Evolutionary conservation across 2,113 vertebrate genomes (phyloP), one percentile per base, ranked within the genome.

Genomic region (Sula dactylatra): DNA sequence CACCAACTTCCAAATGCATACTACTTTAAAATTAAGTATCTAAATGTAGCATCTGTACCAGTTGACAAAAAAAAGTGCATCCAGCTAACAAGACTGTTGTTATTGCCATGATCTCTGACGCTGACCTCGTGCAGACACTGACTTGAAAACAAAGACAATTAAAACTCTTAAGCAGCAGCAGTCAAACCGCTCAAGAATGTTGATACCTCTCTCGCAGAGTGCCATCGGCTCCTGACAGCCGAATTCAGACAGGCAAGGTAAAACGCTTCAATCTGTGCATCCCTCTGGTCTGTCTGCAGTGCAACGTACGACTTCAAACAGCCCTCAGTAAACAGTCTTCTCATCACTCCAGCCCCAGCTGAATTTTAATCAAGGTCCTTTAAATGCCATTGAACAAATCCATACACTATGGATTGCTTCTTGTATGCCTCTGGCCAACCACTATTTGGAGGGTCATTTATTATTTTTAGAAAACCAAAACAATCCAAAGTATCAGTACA

Each of bases 281-380:
- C 95, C 88, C 87, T 94, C 66, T 88, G 85, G 80, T 93, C 93
- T 90, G 94, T 91, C 97, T 94, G 86, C 96, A 88, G 81, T 27
- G 82, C 77, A 64, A 69, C 22, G 65, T 58, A 96, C 0, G 12
- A 86, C 96, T 97, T 98, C 95, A 97, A 98, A 97, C 62, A 96
- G 94, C 72, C 82, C 90, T 96, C 91, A 87, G 96, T 97, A 97
- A 98, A 97, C 96, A 97, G 94, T 73, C 93, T 97, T 97, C 96
- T 97, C 97, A 90, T 97, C 95, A 90, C 91, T 97, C 93, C 76
- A 92, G 92, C 82, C 93, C 82, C 91, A 96, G 86, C 94, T 97
- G 98, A 98, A 98, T 98, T 98, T 98, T 98, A 98, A 98, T 98
- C 98, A 98, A 97, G 98, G 98, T 98, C 98, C 98, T 98, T 97